Evolutionary conservation across 2,888 invertebrate species (phyloP).

Genomic region (Euclidia mi): DNA sequence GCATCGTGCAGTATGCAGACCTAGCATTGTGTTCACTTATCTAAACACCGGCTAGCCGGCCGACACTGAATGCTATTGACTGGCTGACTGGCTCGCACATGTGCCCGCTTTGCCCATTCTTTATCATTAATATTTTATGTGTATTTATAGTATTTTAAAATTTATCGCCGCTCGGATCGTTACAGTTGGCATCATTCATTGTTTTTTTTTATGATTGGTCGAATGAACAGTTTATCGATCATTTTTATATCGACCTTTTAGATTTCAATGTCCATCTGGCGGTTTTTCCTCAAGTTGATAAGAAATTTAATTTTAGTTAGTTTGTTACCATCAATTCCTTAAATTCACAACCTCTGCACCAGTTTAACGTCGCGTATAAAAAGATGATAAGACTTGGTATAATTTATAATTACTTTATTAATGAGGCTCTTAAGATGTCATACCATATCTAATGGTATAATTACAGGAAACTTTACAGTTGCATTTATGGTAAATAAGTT

Average conservation of each 20-base stretch:
- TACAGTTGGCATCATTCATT: not conserved
- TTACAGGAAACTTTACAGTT: not conserved
- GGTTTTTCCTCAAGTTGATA: not conserved
- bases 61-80: slow-evolving; percentile 46
- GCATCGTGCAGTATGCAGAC: slow-evolving; percentile 24
- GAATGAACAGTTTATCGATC: not conserved
- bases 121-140: slow-evolving; percentile 39
- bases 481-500: slow-evolving; percentile 1
- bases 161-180: slow-evolving; percentile 1
- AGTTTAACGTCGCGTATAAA: too few species aligned
- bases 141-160: slow-evolving; percentile 19
- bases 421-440: too few species aligned
- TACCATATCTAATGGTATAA: not conserved
- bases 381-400: too few species aligned
- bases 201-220: not conserved
- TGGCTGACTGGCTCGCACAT: slow-evolving; percentile 14
- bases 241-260: not conserved
- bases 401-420: too few species aligned
- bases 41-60: slow-evolving; percentile 72
- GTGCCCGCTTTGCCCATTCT: slow-evolving; percentile 18
- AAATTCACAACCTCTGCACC: too few species aligned
- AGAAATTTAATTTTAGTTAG: not conserved
- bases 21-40: slow-evolving; percentile 71
- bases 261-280: not conserved
- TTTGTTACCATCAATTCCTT: too few species aligned